A percentile compares a stretch with the other conserved stretches of the same genome.
Evolutionary conservation across 2,113 vertebrate species (phyloP).

Genomic region (Antennarius striatus): DNA sequence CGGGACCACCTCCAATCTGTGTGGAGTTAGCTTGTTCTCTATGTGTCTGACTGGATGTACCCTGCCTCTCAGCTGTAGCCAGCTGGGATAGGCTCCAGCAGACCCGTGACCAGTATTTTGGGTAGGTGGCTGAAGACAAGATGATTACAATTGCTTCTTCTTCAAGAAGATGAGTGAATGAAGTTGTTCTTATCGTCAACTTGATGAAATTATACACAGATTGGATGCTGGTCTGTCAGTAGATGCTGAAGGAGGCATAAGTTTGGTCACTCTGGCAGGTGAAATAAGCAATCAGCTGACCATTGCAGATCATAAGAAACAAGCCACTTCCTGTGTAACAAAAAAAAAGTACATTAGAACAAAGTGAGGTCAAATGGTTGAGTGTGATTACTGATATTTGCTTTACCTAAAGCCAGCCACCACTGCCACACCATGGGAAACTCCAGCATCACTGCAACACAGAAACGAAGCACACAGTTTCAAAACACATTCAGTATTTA

Average conservation of each 20-base stretch:
- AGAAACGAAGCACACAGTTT: neutral
- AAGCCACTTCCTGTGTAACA: conserved; percentile 72
- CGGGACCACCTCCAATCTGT: too few species aligned
- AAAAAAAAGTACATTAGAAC: neutral
- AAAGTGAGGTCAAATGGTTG: neutral
- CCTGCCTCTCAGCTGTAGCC: too few species aligned
- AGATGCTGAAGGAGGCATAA: conserved; percentile 64
- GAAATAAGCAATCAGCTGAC: conserved; percentile 80
- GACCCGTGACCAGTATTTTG: too few species aligned
- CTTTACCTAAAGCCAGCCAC: conserved; percentile 87
- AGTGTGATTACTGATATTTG: neutral
- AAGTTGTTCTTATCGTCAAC: too few species aligned
- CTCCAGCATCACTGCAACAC: conserved; percentile 83
- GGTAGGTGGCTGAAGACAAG: too few species aligned
- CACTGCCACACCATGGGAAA: conserved; percentile 86
- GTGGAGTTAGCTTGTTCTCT: too few species aligned
- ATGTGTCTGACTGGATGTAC: too few species aligned
- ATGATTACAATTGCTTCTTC: too few species aligned
- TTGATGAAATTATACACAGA: too few species aligned
- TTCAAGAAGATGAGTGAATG: too few species aligned
- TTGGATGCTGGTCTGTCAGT: conserved; percentile 36
- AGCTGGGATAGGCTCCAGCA: too few species aligned
- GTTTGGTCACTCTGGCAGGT: conserved; percentile 70
- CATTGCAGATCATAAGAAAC: conserved; percentile 81
- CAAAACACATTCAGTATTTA: neutral